Evolutionary conservation across 1,140 invertebrate genomes (phyloP).

Genomic region (Heliconius eleuchia): DNA sequence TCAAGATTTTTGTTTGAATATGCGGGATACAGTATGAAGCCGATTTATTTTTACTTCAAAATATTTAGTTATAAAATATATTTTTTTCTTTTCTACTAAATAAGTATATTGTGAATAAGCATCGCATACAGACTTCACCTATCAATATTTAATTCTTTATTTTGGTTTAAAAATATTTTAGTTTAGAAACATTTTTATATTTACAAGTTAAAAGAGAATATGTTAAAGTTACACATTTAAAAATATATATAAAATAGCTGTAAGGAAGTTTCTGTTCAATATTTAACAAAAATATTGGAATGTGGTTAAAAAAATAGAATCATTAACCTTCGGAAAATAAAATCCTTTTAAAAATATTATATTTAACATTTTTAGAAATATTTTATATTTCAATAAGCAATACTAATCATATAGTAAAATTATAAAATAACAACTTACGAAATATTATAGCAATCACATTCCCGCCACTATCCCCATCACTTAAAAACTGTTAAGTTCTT

Average conservation of each 20-base stretch:
- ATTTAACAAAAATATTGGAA: neutral
- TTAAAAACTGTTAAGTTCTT: neutral
- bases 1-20: no score
- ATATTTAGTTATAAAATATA: neutral
- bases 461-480: neutral
- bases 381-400: neutral
- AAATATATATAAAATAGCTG: no score
- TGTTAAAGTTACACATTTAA: no score
- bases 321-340: neutral
- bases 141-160: neutral
- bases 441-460: conserved; percentile 2
- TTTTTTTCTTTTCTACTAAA: neutral
- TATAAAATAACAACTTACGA: neutral
- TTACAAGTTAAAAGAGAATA: no score
- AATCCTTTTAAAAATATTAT: no score
- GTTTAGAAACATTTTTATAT: no score
- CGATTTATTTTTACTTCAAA: neutral
- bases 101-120: neutral
- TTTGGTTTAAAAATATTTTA: neutral
- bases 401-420: neutral
- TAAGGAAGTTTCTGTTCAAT: no score
- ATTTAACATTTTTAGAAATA: no score
- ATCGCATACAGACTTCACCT: neutral
- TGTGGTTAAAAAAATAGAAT: neutral
- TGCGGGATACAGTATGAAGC: no score